A percentile compares a stretch with the other conserved stretches of the same genome.
Conservation (phyloP, 2,888 invertebrate species). For the Fabriciana adippe region DNA sequence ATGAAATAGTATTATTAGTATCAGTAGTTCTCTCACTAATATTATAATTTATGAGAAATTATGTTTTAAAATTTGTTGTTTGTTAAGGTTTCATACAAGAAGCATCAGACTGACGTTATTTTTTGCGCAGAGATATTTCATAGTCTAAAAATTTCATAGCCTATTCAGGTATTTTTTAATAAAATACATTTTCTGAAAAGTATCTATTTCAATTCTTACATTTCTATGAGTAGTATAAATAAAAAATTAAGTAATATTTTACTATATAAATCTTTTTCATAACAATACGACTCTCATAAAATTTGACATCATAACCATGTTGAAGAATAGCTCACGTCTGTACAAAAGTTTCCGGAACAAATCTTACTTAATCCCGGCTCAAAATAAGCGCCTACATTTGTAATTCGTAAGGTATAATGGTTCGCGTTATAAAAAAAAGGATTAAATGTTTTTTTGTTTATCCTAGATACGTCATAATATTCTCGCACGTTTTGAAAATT, state of each 20-base stretch:
- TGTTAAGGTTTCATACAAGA: too few relatives aligned
- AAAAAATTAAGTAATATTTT: neutral
- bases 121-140: too few relatives aligned
- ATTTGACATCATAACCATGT: conserved; percentile 13
- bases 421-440: conserved; percentile 20
- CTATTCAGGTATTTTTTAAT: too few relatives aligned
- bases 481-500: neutral
- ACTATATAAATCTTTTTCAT: conserved; percentile 1
- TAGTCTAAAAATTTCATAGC: too few relatives aligned
- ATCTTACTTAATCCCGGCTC: conserved; percentile 33
- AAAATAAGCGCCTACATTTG: conserved; percentile 35
- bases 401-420: conserved; percentile 32
- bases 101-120: too few relatives aligned
- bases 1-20: too few relatives aligned
- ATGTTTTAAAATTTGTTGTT: too few relatives aligned
- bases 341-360: conserved; percentile 24
- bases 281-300: neutral
- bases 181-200: too few relatives aligned
- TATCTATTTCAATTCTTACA: too few relatives aligned
- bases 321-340: conserved; percentile 10
- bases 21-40: too few relatives aligned
- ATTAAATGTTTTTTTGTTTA: neutral
- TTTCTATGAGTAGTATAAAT: neutral
- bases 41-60: too few relatives aligned
- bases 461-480: neutral